Base-by-base conservation (phyloP, 1,140 invertebrate genomes). In the Lasaia peninsularis region DNA sequence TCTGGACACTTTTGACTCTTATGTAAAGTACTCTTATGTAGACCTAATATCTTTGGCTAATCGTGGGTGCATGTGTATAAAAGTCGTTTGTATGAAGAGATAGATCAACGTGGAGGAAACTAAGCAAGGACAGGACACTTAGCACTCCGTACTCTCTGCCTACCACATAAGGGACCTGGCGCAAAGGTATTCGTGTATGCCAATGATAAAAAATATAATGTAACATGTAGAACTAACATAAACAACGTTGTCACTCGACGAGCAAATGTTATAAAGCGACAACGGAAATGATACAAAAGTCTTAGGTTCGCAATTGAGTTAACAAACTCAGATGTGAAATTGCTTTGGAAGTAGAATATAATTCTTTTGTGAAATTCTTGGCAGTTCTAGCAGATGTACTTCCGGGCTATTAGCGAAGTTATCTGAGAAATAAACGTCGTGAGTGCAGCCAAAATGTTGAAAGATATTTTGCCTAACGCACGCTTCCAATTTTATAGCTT, bases 341-440 rank as follows among this genome's bases (percentile, higher is more conserved):
- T 70, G 67, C 62, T 68, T 59, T 53, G 61, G 58, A 65, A 71
- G 65, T 66, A 52, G 66, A 58, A 67, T 65, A 62, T 74, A 67
- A 69, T 66, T 71, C 69, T 71, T 66, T 71, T 66, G 67, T 65
- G 63, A 67, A 62, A 58, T 63, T 64, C 68, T 67, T 69, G 70
- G 62, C 67, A 63, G 58, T 67, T 56, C 56, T 52, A 60, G 56
- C 65, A 64, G 58, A 65, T 61, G 55, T 60, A 57, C 58, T 63
- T 59, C 59, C 37, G 56, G 56, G 61, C 69, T 66, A 67, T 69
- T 67, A 65, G 63, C 58, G 56, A 20, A 59, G 56, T 62, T 63
- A 63, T 69, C 62, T 66, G 55, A 58, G 60, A 35, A 63, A 67
- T 59, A 52, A 54, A 60, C 54, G 52, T 60, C 58, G 44, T 20